These are phyloP conservation scores for Catharus ustulatus DNA, from an alignment of 2,797 vertebrate genomes.

Conservation along the genomic window DNA sequence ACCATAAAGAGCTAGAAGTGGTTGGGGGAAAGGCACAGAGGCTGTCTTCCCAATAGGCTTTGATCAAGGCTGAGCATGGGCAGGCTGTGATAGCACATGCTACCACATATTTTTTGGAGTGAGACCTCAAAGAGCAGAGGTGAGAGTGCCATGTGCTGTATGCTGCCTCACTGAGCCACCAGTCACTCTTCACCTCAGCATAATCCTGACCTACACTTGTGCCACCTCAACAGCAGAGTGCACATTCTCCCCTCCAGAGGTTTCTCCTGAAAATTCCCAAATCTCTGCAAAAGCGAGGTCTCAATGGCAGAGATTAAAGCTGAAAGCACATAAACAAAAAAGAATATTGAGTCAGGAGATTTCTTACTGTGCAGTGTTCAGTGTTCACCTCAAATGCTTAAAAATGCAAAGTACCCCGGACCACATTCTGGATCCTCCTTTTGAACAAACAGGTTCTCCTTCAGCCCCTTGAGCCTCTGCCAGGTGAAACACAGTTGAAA, in stretches of 20 bases:
- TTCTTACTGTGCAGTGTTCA: background rate
- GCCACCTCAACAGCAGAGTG: background rate
- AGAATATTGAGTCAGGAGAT: background rate
- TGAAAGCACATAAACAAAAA: background rate
- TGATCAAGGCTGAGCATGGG: background rate
- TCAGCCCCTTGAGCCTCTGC: background rate
- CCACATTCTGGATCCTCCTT: background rate
- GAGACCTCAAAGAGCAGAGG: background rate
- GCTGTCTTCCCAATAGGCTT: background rate
- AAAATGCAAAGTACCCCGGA: background rate
- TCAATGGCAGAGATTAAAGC: background rate
- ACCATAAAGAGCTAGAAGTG: background rate
- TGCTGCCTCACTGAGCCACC: background rate
- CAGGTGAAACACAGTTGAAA: background rate
- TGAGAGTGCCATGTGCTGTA: background rate
- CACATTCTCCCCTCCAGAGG: background rate
- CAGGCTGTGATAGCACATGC: background rate
- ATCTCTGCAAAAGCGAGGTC: background rate
- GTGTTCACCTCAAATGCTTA: background rate
- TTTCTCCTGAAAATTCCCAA: background rate
- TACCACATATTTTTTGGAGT: background rate
- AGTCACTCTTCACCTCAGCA: background rate
- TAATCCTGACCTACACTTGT: background rate
- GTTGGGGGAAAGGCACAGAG: background rate
- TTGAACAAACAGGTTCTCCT: background rate